Evolutionary conservation across 2,797 vertebrate genomes (phyloP).

Genomic region (Falco concolor): DNA sequence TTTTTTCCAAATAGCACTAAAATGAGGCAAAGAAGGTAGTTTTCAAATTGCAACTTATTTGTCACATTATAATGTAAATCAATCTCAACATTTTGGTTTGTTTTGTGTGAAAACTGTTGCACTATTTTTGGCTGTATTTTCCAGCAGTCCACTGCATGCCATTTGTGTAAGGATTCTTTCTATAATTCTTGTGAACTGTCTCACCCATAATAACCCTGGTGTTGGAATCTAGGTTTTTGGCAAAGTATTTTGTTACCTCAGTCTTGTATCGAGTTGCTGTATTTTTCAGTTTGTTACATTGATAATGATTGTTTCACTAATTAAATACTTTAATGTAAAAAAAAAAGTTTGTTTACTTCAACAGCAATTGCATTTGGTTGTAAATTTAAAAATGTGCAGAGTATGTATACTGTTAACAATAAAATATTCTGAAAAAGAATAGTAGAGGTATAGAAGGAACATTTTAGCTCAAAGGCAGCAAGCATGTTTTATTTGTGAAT

Average conservation of each 20-base stretch:
- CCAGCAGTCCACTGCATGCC: conserved; percentile 78
- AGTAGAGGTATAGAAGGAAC: background rate
- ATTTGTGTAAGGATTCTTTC: conserved; percentile 71
- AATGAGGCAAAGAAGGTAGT: conserved; percentile 61
- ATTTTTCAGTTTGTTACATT: conserved; percentile 85
- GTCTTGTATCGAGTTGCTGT: conserved; percentile 84
- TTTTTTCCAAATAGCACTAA: conserved; percentile 70
- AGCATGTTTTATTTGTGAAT: background rate
- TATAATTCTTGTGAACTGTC: conserved; percentile 68
- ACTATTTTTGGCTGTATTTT: conserved; percentile 61
- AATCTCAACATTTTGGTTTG: conserved; percentile 59
- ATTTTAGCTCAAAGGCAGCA: background rate
- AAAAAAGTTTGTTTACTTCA: conserved; percentile 62
- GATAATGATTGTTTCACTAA: conserved; percentile 80
- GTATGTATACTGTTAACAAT: conserved; percentile 30
- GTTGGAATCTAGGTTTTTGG: conserved; percentile 76
- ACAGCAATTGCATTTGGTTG: conserved; percentile 66
- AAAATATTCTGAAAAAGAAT: conserved; percentile 24
- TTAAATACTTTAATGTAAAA: conserved; percentile 80
- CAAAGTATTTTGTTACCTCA: conserved; percentile 86
- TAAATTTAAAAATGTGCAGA: conserved; percentile 28
- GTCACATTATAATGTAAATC: conserved; percentile 56
- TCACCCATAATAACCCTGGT: conserved; percentile 65
- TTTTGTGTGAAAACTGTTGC: conserved; percentile 69
- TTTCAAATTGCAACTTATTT: conserved; percentile 50